Evolutionary conservation across 2,888 invertebrate species (phyloP).

Genomic region (Sepiola atlantica): DNA sequence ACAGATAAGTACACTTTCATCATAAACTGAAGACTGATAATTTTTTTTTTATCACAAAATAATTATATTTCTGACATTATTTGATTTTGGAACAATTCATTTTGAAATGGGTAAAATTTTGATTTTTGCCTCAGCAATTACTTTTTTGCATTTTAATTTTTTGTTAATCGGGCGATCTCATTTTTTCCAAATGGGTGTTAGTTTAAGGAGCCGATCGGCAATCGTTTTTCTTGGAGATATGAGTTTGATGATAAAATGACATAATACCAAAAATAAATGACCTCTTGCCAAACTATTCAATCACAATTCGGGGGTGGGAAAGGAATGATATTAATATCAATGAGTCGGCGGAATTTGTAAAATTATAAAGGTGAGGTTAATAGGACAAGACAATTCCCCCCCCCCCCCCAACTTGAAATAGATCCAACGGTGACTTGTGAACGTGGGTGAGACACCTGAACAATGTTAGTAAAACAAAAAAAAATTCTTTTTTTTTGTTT

Average conservation of each 20-base stretch:
- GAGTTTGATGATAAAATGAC: background rate
- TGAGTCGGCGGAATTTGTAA: background rate
- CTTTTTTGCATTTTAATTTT: too few relatives aligned
- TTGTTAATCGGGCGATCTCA: too few relatives aligned
- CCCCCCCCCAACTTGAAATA: background rate
- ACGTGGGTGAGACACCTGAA: background rate
- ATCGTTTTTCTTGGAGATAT: too few relatives aligned
- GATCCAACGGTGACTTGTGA: background rate
- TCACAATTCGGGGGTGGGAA: background rate
- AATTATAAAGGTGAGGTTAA: background rate
- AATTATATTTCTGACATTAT: too few relatives aligned
- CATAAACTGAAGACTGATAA: too few relatives aligned
- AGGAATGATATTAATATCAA: background rate
- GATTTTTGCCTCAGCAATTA: too few relatives aligned
- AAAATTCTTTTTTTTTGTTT: background rate
- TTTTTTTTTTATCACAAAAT: too few relatives aligned
- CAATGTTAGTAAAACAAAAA: background rate
- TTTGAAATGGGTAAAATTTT: too few relatives aligned
- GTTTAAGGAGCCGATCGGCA: too few relatives aligned
- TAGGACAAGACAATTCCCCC: background rate
- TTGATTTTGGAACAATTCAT: too few relatives aligned
- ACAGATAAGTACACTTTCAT: too few relatives aligned
- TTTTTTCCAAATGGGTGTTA: too few relatives aligned
- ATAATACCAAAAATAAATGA: background rate
- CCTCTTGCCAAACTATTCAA: background rate